These are phyloP conservation scores for Ctenicera cuprea DNA, from an alignment of 2,888 invertebrate species.

Conservation along the genomic window DNA sequence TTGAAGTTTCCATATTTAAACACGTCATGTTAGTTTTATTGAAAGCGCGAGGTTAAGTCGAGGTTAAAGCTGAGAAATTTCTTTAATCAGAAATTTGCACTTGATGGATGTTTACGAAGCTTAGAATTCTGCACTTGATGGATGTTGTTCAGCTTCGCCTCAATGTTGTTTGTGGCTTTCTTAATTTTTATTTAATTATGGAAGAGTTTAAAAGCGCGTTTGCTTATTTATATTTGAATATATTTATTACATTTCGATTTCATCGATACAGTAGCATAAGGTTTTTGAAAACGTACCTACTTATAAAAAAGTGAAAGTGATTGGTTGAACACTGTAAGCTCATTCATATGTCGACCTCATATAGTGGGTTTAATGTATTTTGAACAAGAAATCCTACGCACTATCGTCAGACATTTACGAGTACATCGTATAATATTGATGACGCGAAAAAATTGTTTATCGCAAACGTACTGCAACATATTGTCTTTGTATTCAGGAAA, in stretches of 20 bases:
- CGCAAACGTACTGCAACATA: neutral
- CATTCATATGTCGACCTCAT: conserved; percentile 38
- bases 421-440: conserved; percentile 31
- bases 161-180: too few relatives aligned
- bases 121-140: too few relatives aligned
- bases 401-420: conserved; percentile 41
- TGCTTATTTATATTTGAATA: too few relatives aligned
- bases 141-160: too few relatives aligned
- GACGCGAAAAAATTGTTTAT: conserved; percentile 26
- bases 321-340: conserved; percentile 20
- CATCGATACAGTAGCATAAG: neutral
- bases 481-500: conserved; percentile 2
- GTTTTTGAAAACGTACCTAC: neutral
- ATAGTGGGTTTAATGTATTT: conserved; percentile 42
- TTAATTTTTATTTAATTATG: too few relatives aligned
- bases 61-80: conserved; percentile 1
- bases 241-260: too few relatives aligned
- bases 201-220: too few relatives aligned
- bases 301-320: conserved; percentile 41
- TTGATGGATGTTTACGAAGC: conserved; percentile 9
- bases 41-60: conserved; percentile 6
- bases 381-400: conserved; percentile 45
- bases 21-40: conserved; percentile 22
- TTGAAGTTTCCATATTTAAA: conserved; percentile 14
- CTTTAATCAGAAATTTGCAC: conserved; percentile 7